Conservation (phyloP, 30 jellyfish, hydroid and myxozoan species). For the Aurelia sp. region DNA sequence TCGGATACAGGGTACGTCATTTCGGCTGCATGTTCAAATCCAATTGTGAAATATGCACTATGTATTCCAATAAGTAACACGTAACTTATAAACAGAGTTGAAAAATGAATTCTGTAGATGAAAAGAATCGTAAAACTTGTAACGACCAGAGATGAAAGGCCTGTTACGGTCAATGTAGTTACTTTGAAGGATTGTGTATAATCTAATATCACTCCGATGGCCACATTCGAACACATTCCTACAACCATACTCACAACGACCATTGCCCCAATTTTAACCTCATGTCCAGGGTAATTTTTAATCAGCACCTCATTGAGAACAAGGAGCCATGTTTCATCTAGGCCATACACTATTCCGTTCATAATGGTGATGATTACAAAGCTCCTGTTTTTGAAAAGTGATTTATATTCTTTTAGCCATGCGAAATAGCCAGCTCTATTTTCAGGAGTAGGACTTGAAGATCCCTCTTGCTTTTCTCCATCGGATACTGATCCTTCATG, state of each 20-base stretch:
- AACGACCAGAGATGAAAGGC: constrained; percentile 10
- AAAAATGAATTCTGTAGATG: constrained; percentile 19
- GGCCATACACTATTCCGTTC: constrained; percentile 18
- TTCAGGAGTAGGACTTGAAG: not conserved
- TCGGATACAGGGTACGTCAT: constrained; percentile 48
- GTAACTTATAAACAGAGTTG: not conserved
- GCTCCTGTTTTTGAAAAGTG: not conserved
- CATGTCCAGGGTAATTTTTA: constrained; percentile 63
- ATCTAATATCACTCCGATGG: constrained; percentile 63
- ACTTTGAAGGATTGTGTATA: constrained; percentile 38
- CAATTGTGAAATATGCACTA: constrained; percentile 68
- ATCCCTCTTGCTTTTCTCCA: no score
- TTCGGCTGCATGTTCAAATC: constrained; percentile 78
- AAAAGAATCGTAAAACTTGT: constrained; percentile 26
- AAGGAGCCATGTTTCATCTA: constrained; percentile 60
- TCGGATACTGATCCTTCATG: no score
- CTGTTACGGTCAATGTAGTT: constrained; percentile 18
- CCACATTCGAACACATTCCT: constrained; percentile 51
- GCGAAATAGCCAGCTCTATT: no score
- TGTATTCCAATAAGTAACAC: not conserved
- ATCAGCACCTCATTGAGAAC: constrained; percentile 65
- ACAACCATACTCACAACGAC: constrained; percentile 47
- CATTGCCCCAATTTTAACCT: constrained; percentile 55
- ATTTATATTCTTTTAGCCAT: not conserved
- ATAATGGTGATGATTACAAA: not conserved